Base-by-base conservation (phyloP, 2,797 vertebrate species). In the Orientallactaga sibirica region DNA sequence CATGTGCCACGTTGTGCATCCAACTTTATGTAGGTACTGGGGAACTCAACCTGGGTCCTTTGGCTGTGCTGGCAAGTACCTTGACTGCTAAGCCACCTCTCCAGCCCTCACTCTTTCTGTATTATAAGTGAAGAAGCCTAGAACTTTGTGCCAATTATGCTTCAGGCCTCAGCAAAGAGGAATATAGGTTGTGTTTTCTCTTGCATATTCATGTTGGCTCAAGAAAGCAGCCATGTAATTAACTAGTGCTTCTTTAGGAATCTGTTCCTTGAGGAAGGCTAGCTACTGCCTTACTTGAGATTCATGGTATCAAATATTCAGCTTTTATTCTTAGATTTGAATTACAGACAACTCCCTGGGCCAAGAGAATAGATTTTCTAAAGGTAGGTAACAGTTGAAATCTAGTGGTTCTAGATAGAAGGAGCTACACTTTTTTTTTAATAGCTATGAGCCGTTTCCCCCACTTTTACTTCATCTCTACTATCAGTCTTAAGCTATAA, bases 211-310 rank as follows among this genome's bases (percentile, higher is more conserved):
- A 88, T 74, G 61, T 41, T 76, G 92, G 62, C 62, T 92, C 78
- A 90, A 58, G 73, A 58, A 96, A 58, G 52, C 7, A 93, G 58
- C 22, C 52, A 75, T 43, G 62, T 73, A 93, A 22, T 66, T 85
- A 95, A 86, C 20, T 85, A 33, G 58, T 73, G 90, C 95, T 90
- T 86, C 76, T n/a, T 61, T 48, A 86, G 70, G 84, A 93, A 90
- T 88, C 74, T 96, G 74, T 96, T 84, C 88, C 81, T 37, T 89
- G 52, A 43, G 86, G 85, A 91, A 94, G 24, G 25, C 66, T 61
- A 15, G 25, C 61, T 61, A 18, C 61, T 89, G 68, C 25, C 61
- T 93, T n/a, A 55, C 29, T 85, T 66, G 81, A 79, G 43, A 67
- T 25, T 91, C 70, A 73, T 2, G 71, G 5, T 29, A 80, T 61